Evolutionary conservation across 2,888 invertebrate species (phyloP), one percentile per base, ranked within the genome.

Genomic region (Galerucella nymphaeae): DNA sequence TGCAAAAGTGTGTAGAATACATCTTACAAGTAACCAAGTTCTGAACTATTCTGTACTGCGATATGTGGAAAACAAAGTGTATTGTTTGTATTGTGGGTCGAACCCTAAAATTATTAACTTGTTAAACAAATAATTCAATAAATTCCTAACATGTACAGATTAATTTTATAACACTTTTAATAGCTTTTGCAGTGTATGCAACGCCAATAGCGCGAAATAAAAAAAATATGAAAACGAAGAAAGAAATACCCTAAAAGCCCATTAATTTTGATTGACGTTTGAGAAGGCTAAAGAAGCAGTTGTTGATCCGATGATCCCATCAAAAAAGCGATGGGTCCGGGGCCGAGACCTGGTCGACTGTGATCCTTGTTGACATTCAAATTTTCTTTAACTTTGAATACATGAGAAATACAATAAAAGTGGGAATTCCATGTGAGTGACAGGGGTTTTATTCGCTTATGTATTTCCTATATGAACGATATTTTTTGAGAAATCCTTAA

Each of bases 321-420:
- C 79, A 74, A 76, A 70, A 63, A 55, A 63, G 45, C 18, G 30
- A 63, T 70, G 63, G 76, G 74, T 76, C 10, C 42, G 18, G 42
- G 11, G 61, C 11, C 18, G 61, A 42, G 80, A 77, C 77, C 80
- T 81, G 81, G 81, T 82, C 81, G 82, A 80, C 80, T 84, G 85
- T 86, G 86, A 87, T 87, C 87, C 86, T 76, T 79, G 85, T 85
- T 87, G 87, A 86, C 87, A 87, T 87, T 87, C 85, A 87, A 87
- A 87, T 86, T 87, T 87, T 84, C 83, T 81, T 80, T 81, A 80
- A 84, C 84, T 85, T 84, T 84, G 82, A 83, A 85, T 84, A 82
- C 82, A 82, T 83, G 80, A 75, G 77, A 80, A 82, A 84, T 82
- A 83, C 82, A 84, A 85, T 84, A 83, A 81, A 83, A 83, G 79